Conservation (phyloP, 2,797 vertebrate species). For the Chaetophractus vellerosus region DNA sequence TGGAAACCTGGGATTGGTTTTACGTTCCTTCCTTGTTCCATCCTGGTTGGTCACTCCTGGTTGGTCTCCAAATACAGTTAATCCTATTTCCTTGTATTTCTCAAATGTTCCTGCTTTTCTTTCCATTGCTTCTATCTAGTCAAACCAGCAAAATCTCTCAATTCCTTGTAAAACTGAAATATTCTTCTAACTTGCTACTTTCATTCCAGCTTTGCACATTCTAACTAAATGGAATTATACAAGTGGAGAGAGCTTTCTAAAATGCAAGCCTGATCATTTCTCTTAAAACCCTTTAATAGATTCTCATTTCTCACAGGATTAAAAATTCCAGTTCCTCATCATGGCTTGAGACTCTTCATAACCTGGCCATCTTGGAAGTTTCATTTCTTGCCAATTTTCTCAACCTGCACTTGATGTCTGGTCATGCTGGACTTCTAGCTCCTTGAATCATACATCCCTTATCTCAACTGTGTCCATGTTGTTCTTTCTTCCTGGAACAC, state of each 20-base stretch:
- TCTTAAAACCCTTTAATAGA: neutral
- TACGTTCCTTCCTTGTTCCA: neutral
- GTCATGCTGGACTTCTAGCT: neutral
- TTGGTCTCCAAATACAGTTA: neutral
- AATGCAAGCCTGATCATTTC: conserved; percentile 14
- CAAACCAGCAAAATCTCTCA: neutral
- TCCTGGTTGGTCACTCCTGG: neutral
- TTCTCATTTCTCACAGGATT: neutral
- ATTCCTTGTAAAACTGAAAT: neutral
- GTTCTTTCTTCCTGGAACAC: neutral
- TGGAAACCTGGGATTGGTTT: neutral
- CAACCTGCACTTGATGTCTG: neutral
- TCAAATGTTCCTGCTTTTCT: neutral
- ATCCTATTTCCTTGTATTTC: conserved; percentile 18
- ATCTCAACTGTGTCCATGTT: neutral
- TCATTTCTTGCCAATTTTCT: neutral
- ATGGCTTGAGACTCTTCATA: neutral
- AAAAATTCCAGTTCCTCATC: neutral
- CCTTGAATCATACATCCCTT: neutral
- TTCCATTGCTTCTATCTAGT: neutral
- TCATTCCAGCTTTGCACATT: neutral
- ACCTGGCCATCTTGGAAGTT: neutral
- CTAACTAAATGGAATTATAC: neutral
- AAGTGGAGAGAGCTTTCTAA: conserved; percentile 28
- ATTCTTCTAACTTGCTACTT: neutral